Base-by-base conservation (phyloP, 2,888 invertebrate genomes). In the Brachylomia viminalis region DNA sequence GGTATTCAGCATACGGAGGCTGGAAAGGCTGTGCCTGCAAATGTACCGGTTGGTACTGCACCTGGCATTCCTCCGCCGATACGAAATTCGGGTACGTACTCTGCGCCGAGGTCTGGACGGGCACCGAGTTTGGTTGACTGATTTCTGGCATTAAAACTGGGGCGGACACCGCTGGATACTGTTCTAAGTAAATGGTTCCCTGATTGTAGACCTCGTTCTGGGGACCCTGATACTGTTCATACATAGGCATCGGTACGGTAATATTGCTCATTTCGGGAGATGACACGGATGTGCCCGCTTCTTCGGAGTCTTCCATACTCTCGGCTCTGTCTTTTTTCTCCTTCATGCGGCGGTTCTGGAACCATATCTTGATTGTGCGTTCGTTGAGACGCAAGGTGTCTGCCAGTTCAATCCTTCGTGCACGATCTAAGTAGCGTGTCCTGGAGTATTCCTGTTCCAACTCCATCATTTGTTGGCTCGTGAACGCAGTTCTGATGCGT, bases 301-400 rank as follows among this genome's bases (percentile, higher is more conserved):
- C 94, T 79, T 94, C 93, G 0, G 86, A 87, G 45, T 93, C 92
- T 72, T 94, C 93, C 1, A 90, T 73, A 76, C 86, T 87, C 72
- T 95, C 95, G 5, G 91, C 88, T 58, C 94, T 94, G 79, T 97
- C 97, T 89, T 98, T 98, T 91, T 98, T 98, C 88, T 95, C 96
- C 83, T 98, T 98, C 98, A 98, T 98, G 1, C 98, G 95, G 0
- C 98, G 96, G 91, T 98, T 98, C 90, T 98, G 98, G 91, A 98
- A 98, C 98, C 98, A 98, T 58, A 98, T 98, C 92, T 98, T 98
- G 67, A 98, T 98, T 0, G 93, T 94, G 2, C 94, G 91, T 77
- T 95, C 95, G 69, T 93, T 93, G 30, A 95, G 79, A 0, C 77
- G 82, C 0, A 92, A 84, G 7, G 75, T 59, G 0, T 88, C 88